Conservation (phyloP, 1,140 invertebrate genomes). For the Harpegnathos saltator region DNA sequence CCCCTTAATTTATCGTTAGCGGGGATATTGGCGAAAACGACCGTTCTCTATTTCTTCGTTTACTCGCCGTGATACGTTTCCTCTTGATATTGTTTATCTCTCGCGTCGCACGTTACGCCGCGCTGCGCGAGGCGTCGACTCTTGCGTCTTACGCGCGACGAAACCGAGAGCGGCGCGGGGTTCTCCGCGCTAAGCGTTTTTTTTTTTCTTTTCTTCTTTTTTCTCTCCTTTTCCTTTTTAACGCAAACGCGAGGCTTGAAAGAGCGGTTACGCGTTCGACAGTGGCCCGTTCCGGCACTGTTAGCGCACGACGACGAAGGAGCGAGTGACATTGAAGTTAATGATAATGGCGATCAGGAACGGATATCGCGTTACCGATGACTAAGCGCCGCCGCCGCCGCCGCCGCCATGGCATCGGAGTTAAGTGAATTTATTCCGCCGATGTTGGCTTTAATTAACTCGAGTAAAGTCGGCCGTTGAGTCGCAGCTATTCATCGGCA, state of each 20-base stretch:
- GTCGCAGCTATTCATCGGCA: constrained; percentile 64
- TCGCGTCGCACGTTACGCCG: no score
- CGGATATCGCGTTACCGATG: constrained; percentile 51
- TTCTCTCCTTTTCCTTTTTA: no score
- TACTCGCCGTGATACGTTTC: not conserved
- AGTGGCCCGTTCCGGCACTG: not conserved
- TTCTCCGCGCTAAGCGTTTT: not conserved
- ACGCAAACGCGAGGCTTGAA: not conserved
- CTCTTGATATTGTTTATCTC: not conserved
- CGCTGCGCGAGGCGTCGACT: no score
- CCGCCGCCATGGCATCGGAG: not conserved
- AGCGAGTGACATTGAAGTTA: constrained; percentile 26
- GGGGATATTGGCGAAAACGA: not conserved
- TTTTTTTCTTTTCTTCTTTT: no score
- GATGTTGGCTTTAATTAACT: constrained; percentile 70
- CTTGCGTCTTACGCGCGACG: no score
- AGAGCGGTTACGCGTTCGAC: not conserved
- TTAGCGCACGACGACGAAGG: not conserved
- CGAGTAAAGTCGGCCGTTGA: constrained; percentile 49
- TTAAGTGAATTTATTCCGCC: constrained; percentile 59
- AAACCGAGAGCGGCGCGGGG: no score
- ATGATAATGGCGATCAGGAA: constrained; percentile 47
- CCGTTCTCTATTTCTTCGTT: not conserved
- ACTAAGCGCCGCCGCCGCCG: constrained; percentile 15
- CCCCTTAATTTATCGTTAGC: constrained; percentile 3